These are phyloP conservation scores for Phyllostomus discolor DNA, from an alignment of 2,113 vertebrate genomes.

Conservation along the genomic window DNA sequence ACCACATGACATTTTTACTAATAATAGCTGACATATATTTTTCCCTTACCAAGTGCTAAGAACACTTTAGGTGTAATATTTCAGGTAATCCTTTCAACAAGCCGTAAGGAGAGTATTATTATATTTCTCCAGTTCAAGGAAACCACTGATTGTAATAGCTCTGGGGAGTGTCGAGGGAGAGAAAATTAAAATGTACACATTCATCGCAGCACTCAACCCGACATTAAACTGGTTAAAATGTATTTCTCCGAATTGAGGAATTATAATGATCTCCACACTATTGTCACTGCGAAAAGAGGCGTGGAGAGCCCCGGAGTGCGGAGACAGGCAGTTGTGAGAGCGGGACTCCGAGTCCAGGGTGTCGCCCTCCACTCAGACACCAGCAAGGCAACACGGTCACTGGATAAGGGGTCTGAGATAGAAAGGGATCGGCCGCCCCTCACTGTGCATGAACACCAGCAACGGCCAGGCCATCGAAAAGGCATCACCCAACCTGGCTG, in stretches of 20 bases:
- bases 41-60: background rate
- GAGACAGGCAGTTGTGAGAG: background rate
- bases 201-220: background rate
- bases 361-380: background rate
- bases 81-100: background rate
- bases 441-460: background rate
- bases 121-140: background rate
- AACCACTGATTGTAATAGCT: background rate
- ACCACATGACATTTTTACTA: background rate
- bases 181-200: background rate
- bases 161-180: background rate
- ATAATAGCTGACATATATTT: background rate
- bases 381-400: background rate
- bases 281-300: background rate
- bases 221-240: background rate
- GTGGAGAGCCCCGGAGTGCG: background rate
- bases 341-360: background rate
- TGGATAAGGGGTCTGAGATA: rapidly evolving
- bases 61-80: background rate
- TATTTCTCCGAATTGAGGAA: background rate
- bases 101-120: background rate
- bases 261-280: background rate
- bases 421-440: background rate
- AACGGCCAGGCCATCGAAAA: background rate
- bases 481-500: background rate